A percentile compares a stretch with the other conserved stretches of the same genome.
Evolutionary conservation across 2,797 vertebrate genomes (phyloP).

Genomic region (Bucorvus abyssinicus): DNA sequence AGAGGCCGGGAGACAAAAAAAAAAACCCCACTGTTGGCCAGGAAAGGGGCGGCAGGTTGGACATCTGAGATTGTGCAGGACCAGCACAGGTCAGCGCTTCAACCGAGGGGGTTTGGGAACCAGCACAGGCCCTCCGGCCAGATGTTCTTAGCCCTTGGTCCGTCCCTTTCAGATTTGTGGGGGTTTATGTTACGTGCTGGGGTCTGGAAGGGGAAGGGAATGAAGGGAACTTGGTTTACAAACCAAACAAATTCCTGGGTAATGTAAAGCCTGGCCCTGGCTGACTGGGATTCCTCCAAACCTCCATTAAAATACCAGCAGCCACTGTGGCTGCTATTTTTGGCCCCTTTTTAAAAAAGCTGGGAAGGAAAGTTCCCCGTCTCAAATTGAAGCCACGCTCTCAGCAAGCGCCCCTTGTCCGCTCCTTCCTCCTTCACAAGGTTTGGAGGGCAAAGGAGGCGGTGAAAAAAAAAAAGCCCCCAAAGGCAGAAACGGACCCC

Average conservation of each 20-base stretch:
- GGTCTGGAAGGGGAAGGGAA: slow-evolving; percentile 57
- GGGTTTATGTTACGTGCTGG: slow-evolving; percentile 27
- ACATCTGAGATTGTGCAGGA: slow-evolving; percentile 46
- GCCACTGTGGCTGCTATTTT: slow-evolving; percentile 65
- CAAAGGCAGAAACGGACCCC: not conserved
- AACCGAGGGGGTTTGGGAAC: not conserved
- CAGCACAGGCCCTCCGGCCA: not conserved
- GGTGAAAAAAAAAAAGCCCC: not conserved
- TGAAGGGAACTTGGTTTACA: slow-evolving; percentile 78
- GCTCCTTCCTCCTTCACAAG: not conserved
- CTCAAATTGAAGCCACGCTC: slow-evolving; percentile 2
- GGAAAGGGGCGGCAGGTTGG: slow-evolving; percentile 29
- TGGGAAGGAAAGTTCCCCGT: slow-evolving; percentile 7
- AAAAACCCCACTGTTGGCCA: not conserved
- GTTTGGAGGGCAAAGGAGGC: not conserved
- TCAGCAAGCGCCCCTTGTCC: not conserved
- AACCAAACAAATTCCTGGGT: slow-evolving; percentile 82
- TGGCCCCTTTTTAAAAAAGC: slow-evolving; percentile 54
- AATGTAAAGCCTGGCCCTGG: slow-evolving; percentile 80
- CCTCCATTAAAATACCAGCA: slow-evolving; percentile 84
- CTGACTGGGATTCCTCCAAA: slow-evolving; percentile 82
- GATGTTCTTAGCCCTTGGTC: slow-evolving; percentile 13
- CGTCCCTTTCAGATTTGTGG: not conserved
- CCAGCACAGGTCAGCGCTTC: not conserved
- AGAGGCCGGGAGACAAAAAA: not conserved